Percentiles rank a stretch among this genome's conserved stretches.
Evolutionary conservation across 2,888 invertebrate genomes (phyloP).

Genomic region (Liopterus haemorrhoidalis): DNA sequence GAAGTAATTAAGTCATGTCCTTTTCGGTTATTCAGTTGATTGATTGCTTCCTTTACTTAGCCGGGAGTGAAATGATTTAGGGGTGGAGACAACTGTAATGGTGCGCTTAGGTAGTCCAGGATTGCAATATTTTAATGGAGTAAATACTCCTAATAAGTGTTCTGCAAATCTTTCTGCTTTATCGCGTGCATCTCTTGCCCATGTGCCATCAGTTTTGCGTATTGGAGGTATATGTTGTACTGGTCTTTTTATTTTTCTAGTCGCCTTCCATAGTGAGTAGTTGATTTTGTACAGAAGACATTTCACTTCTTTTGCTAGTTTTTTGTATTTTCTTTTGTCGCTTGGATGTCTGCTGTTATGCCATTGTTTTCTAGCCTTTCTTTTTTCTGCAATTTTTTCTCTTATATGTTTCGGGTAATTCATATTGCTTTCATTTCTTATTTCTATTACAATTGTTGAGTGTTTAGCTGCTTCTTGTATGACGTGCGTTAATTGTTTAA

Average conservation of each 20-base stretch:
- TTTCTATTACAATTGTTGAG: background rate
- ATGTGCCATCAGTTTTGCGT: slow-evolving; percentile 4
- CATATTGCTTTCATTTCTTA: background rate
- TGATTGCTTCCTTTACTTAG: too few relatives aligned
- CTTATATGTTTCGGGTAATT: slow-evolving; percentile 6
- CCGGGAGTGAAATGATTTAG: too few relatives aligned
- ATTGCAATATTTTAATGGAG: too few relatives aligned
- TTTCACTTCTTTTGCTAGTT: slow-evolving; percentile 18
- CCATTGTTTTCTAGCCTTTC: slow-evolving; percentile 23
- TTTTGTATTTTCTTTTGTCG: slow-evolving; percentile 25
- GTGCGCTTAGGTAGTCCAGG: too few relatives aligned
- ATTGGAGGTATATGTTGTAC: slow-evolving; percentile 2
- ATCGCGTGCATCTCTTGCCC: slow-evolving; percentile 1
- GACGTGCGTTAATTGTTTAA: slow-evolving; percentile 6
- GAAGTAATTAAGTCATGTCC: too few relatives aligned
- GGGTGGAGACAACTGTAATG: too few relatives aligned
- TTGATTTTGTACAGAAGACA: slow-evolving; percentile 3
- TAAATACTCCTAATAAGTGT: slow-evolving; percentile 4
- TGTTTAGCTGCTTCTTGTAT: slow-evolving; percentile 9
- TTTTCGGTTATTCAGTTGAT: too few relatives aligned
- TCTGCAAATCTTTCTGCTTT: slow-evolving; percentile 14
- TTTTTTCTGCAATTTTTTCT: slow-evolving; percentile 18
- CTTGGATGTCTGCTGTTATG: slow-evolving; percentile 17
- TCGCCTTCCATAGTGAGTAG: slow-evolving; percentile 9
- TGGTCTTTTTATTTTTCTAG: slow-evolving; percentile 6